Evolutionary conservation across 2,888 invertebrate genomes (phyloP), one percentile per base, ranked within the genome.

Genomic region (Tetranychus piercei): DNA sequence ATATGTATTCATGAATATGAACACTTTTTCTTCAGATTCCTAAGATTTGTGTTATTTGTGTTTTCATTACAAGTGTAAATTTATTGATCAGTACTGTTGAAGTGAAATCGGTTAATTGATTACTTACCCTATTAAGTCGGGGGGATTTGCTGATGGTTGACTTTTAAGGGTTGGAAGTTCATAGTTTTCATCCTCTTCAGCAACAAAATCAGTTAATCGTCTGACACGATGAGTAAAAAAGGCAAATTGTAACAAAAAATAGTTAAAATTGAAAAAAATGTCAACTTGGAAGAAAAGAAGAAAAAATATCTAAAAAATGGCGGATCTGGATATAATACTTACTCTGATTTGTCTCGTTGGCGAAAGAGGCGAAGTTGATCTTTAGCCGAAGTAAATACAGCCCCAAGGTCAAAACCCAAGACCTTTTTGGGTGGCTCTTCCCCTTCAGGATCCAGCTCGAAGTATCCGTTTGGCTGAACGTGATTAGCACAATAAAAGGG

Each of bases 51-150:
- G 34, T 34, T 4, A 34, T 34, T 34, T 34, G 4, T 34, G 34
- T 34, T 34, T 34, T 34, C 34, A 34, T 34, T 34, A 4, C 2
- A 34, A 34, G 34, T 34, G 3, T 5, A 34, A 34, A 3, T n/a
- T n/a, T n/a, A n/a, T 34, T 34, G 34, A 34, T 34, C 34, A 34
- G 5, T 34, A 34, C 23, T 23, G n/a, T n/a, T n/a, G 2, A 23
- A 34, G 9, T 55, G 55, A 15, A 15, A 55, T 55, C 15, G 15
- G 55, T 55, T 55, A 23, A 69, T 69, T 69, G 69, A 20, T 69
- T 69, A 69, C 71, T 71, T 71, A 71, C 71, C 71, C 71, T n/a
- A 71, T 71, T 20, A 71, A 43, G 71, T 71, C 71, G 20, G 71
- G 71, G 9, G 71, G 71, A 44, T 43, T 45, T 34, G 43, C 44